Percentiles rank a stretch among this genome's conserved stretches.
These are phyloP conservation scores for Lepidocyrtoides sp. DNA, from an alignment of 2,888 invertebrate species.

Conservation along the genomic window DNA sequence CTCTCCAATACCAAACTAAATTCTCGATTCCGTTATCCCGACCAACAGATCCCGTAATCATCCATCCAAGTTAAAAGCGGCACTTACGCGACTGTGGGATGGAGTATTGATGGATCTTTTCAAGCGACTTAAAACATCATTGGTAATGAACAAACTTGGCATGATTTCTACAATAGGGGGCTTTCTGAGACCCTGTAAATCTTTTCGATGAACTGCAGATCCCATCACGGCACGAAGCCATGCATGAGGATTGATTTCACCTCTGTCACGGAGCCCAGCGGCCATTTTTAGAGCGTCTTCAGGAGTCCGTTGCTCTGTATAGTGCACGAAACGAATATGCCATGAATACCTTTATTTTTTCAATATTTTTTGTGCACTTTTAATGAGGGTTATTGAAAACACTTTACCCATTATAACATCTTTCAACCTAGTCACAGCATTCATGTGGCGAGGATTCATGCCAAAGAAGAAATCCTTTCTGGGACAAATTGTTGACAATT, in stretches of 20 bases:
- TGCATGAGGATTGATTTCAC: conserved; percentile 77
- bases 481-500: conserved; percentile 71
- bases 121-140: conserved; percentile 45
- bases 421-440: conserved; percentile 52
- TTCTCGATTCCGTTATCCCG: conserved; percentile 77
- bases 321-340: background rate
- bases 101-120: conserved; percentile 49
- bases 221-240: conserved; percentile 73
- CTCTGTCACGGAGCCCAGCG: conserved; percentile 73
- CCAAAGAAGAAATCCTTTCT: conserved; percentile 76
- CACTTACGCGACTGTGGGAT: conserved; percentile 53
- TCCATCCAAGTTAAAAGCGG: background rate
- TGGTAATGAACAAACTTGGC: conserved; percentile 75
- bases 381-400: too few species aligned
- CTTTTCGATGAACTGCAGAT: conserved; percentile 64
- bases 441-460: conserved; percentile 72
- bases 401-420: conserved; percentile 71
- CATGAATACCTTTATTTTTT: background rate
- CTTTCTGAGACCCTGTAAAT: conserved; percentile 70
- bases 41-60: conserved; percentile 72
- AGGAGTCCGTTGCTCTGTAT: conserved; percentile 74
- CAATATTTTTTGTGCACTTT: background rate
- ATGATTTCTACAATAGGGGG: conserved; percentile 79
- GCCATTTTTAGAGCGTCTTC: conserved; percentile 79
- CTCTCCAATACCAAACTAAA: conserved; percentile 79